Percentiles rank a stretch among this genome's conserved stretches.
phyloP scores from a whole-genome alignment of 2,113 vertebrate genomes.

The Struthio camelus region DNA sequence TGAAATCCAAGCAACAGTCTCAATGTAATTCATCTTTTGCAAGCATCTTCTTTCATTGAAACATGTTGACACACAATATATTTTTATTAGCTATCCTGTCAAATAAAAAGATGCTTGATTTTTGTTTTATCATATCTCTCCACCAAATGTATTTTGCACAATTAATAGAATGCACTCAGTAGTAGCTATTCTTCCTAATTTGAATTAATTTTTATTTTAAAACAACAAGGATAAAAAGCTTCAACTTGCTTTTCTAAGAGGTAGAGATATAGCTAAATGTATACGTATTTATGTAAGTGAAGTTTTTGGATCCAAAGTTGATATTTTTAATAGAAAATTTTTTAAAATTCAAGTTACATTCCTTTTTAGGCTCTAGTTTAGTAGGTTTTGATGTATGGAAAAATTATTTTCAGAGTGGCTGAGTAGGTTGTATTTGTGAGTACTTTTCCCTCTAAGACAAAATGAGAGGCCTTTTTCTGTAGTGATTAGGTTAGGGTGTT shows the following conservation, averaged over 20 bases:
- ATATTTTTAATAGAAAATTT: background rate
- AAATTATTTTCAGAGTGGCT: background rate
- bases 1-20: background rate
- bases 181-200: background rate
- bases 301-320: background rate
- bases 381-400: background rate
- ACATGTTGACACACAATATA: constrained; percentile 18
- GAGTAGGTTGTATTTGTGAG: background rate
- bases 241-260: background rate
- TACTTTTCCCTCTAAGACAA: background rate
- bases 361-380: background rate
- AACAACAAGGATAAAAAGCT: background rate
- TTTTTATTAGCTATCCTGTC: constrained; percentile 35
- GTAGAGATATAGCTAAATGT: background rate
- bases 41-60: constrained; percentile 21
- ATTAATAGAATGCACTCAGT: background rate
- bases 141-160: background rate
- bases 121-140: constrained; percentile 4
- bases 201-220: background rate
- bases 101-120: background rate
- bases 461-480: background rate
- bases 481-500: background rate
- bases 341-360: background rate
- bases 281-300: no score
- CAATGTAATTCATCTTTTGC: constrained; percentile 26